Evolutionary conservation across 2,797 vertebrate genomes (phyloP).

Genomic region (Taenioides sp.): DNA sequence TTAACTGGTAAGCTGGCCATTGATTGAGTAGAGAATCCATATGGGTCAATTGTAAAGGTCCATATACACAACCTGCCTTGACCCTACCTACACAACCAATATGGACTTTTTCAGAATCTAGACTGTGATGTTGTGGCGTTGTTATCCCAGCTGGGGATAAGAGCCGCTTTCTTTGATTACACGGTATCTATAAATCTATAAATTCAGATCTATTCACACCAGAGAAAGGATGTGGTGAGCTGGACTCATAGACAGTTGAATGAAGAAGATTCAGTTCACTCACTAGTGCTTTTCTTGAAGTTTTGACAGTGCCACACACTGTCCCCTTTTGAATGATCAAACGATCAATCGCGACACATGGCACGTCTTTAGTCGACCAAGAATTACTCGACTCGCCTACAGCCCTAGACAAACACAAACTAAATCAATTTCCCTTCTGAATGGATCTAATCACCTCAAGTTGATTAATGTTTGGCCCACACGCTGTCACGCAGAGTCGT

Average conservation of each 20-base stretch:
- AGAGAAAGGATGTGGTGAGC: no score
- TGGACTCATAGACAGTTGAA: no score
- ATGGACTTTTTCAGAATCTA: neutral
- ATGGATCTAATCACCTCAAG: slow-evolving; percentile 44
- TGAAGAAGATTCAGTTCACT: no score
- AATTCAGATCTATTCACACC: no score
- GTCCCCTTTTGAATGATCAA: no score
- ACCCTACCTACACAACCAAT: neutral
- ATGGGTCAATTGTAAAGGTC: neutral
- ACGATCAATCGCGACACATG: no score
- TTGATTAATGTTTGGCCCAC: slow-evolving; percentile 30
- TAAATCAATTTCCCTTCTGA: slow-evolving; percentile 51
- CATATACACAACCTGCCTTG: slow-evolving; percentile 13
- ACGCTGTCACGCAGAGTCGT: slow-evolving; percentile 8
- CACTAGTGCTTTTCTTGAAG: no score
- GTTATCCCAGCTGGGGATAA: no score
- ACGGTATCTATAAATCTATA: slow-evolving; percentile 4
- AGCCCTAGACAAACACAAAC: slow-evolving; percentile 17
- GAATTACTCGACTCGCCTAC: no score
- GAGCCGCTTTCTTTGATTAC: neutral
- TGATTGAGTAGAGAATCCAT: slow-evolving; percentile 32
- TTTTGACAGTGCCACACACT: no score
- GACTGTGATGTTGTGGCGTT: neutral
- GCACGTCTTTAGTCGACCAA: no score
- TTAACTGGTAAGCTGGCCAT: slow-evolving; percentile 15